These are phyloP conservation scores for Cyclopterus lumpus DNA, from an alignment of 2,797 vertebrate genomes.

Conservation along the genomic window DNA sequence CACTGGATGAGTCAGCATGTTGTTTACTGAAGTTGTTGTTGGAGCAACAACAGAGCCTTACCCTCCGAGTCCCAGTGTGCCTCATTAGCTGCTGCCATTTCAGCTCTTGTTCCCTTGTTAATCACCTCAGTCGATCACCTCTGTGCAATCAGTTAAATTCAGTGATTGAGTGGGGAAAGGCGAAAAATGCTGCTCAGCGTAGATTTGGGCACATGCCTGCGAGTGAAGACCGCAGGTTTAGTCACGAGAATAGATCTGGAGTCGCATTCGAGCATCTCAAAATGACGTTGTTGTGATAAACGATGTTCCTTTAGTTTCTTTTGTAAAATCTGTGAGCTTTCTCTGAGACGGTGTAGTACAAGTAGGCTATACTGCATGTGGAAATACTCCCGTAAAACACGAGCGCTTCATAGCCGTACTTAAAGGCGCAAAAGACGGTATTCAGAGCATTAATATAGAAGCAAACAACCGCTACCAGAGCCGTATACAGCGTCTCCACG, in stretches of 20 bases:
- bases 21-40: constrained; percentile 78
- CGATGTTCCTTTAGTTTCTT: background rate
- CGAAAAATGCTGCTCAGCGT: constrained; percentile 49
- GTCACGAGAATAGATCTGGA: constrained; percentile 10
- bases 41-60: constrained; percentile 62
- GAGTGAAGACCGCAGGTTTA: constrained; percentile 5
- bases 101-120: constrained; percentile 79
- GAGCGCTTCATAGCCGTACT: background rate
- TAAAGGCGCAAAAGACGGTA: background rate
- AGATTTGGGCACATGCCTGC: constrained; percentile 10
- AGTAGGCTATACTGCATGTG: background rate
- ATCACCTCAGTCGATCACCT: constrained; percentile 83
- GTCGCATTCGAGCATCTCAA: background rate
- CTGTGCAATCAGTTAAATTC: constrained; percentile 69
- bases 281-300: background rate
- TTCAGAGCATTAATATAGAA: background rate
- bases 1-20: constrained; percentile 75
- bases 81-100: constrained; percentile 87
- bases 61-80: constrained; percentile 84
- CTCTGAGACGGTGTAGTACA: background rate
- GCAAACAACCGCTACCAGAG: background rate
- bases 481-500: too few relatives aligned
- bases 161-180: constrained; percentile 64
- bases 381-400: background rate
- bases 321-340: background rate